phyloP scores from a whole-genome alignment of 2,797 vertebrate genomes.

The Mus minutoides region DNA sequence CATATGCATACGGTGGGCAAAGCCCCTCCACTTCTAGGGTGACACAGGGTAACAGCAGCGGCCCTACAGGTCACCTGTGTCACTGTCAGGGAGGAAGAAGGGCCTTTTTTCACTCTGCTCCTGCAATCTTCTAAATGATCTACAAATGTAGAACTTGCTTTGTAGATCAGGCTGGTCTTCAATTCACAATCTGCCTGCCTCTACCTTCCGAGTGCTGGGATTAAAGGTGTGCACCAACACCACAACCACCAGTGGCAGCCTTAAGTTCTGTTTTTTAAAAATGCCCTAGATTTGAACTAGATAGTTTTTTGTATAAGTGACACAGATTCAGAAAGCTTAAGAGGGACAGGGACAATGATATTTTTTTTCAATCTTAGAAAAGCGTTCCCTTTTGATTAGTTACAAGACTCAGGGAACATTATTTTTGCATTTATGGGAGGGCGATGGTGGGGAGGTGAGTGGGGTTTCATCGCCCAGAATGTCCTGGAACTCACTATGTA shows the following conservation, averaged over 20 bases:
- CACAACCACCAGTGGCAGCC: not conserved
- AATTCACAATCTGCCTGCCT: not conserved
- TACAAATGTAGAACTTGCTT: not conserved
- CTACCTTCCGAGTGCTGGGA: not conserved
- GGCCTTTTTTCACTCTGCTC: not conserved
- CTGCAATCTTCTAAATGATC: not conserved
- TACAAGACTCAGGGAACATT: not conserved
- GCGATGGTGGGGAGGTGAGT: not conserved
- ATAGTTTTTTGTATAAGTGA: constrained; percentile 30
- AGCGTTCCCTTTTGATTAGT: constrained; percentile 68
- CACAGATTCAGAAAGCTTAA: constrained; percentile 33
- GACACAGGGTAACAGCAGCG: not conserved
- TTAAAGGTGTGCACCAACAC: not conserved
- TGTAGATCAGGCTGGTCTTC: not conserved
- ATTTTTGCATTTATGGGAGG: not conserved
- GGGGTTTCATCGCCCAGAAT: not conserved
- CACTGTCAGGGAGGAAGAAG: not conserved
- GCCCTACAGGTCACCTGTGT: not conserved
- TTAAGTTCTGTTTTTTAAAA: not conserved
- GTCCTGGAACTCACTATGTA: not conserved
- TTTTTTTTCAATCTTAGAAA: constrained; percentile 45
- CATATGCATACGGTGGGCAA: not conserved
- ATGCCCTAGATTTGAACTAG: not conserved
- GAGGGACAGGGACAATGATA: not conserved
- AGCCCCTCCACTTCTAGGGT: not conserved